Conservation (phyloP, 2,113 vertebrate species). For the Ctenodactylus gundi region DNA sequence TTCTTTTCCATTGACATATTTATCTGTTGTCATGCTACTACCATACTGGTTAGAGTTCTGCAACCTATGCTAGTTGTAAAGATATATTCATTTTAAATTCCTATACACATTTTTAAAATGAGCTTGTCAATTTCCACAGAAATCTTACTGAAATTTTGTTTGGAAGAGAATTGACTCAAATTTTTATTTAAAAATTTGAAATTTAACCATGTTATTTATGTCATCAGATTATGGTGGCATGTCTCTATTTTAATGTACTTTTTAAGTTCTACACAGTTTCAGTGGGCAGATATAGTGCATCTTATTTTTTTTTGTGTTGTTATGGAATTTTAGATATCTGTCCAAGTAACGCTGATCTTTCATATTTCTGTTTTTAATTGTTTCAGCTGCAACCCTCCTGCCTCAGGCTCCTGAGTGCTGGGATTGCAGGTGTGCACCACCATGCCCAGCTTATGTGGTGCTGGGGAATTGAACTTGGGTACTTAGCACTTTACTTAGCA, state of each 20-base stretch:
- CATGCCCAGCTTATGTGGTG: too few relatives aligned
- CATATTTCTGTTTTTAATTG: not conserved
- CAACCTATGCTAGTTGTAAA: not conserved
- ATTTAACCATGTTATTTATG: not conserved
- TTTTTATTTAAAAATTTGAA: not conserved
- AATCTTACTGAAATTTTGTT: not conserved
- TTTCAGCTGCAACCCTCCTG: too few relatives aligned
- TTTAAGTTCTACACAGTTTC: not conserved
- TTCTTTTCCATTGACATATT: not conserved
- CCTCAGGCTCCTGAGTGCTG: too few relatives aligned
- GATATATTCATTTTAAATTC: not conserved
- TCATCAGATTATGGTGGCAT: not conserved
- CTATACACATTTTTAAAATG: not conserved
- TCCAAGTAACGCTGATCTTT: not conserved
- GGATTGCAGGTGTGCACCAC: too few relatives aligned
- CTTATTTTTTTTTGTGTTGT: not conserved
- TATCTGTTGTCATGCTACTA: not conserved
- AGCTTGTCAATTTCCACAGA: not conserved
- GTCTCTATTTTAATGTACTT: not conserved
- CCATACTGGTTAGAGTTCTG: not conserved
- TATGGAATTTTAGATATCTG: not conserved
- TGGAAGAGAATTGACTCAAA: not conserved
- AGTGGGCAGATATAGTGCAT: not conserved
- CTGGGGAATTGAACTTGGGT: too few relatives aligned
- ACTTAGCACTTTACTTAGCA: too few relatives aligned